phyloP scores from a whole-genome alignment of 2,113 vertebrate genomes.

The Neomonachus schauinslandi region DNA sequence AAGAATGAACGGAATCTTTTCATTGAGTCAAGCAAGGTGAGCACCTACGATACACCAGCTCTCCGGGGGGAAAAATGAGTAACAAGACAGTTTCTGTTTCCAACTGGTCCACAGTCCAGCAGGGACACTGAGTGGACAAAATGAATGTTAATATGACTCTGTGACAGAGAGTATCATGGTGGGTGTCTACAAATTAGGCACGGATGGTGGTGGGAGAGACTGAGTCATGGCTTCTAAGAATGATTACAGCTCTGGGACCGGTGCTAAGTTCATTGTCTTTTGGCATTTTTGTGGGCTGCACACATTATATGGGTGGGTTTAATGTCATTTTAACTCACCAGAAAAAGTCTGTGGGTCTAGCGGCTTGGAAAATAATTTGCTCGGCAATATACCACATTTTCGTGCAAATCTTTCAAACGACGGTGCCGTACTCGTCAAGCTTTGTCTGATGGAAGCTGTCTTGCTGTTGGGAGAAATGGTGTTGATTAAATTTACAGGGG shows the following conservation, averaged over 20 bases:
- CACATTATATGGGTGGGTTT: constrained; percentile 45
- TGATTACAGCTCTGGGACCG: constrained; percentile 46
- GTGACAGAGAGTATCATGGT: background rate
- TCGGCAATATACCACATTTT: constrained; percentile 32
- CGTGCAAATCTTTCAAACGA: constrained; percentile 73
- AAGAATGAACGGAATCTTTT: constrained; percentile 9
- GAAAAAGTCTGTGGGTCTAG: constrained; percentile 40
- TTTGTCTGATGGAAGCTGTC: constrained; percentile 62
- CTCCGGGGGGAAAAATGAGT: background rate
- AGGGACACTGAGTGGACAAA: background rate
- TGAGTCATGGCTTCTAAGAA: constrained; percentile 31
- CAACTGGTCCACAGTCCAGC: background rate
- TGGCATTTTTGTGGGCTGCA: constrained; percentile 59
- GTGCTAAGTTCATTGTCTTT: constrained; percentile 37
- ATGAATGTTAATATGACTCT: background rate
- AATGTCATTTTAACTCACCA: constrained; percentile 53
- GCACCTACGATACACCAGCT: background rate
- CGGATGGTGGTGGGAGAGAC: background rate
- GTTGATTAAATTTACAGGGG: constrained; percentile 75
- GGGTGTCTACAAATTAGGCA: background rate
- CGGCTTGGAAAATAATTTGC: constrained; percentile 27
- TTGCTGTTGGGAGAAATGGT: constrained; percentile 75
- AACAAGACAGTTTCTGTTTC: constrained; percentile 18
- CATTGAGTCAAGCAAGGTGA: background rate
- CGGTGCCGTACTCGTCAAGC: constrained; percentile 28